Evolutionary conservation across 2,888 invertebrate species (phyloP).

Genomic region (Orchesellides sinensis): DNA sequence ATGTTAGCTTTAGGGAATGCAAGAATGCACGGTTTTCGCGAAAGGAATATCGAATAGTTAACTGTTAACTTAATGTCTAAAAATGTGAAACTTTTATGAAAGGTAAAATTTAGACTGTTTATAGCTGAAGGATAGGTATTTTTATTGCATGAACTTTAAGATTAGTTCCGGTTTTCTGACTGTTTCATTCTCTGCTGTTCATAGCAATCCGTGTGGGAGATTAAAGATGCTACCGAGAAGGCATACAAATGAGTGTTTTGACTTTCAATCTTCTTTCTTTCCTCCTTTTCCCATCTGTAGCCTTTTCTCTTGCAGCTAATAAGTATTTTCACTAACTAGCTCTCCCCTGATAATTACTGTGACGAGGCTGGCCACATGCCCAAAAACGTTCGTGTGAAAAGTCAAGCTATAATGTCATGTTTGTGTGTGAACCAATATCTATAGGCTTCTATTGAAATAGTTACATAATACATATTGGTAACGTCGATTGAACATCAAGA

Average conservation of each 20-base stretch:
- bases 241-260: slow-evolving; percentile 69
- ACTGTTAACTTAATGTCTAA: no score
- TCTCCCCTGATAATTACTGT: slow-evolving; percentile 72
- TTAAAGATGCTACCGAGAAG: slow-evolving; percentile 25
- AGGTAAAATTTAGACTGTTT: no score
- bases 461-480: no score
- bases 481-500: no score
- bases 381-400: slow-evolving; percentile 44
- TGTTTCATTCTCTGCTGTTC: neutral
- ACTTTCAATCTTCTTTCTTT: slow-evolving; percentile 66
- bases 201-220: slow-evolving; percentile 1
- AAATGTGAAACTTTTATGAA: no score
- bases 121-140: no score
- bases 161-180: neutral
- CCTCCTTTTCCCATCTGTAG: neutral
- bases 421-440: no score
- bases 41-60: no score
- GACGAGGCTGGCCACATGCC: slow-evolving; percentile 74
- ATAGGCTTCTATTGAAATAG: no score
- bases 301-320: slow-evolving; percentile 1
- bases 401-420: neutral
- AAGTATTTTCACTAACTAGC: slow-evolving; percentile 31
- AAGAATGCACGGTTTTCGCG: no score
- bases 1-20: no score
- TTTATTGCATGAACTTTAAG: neutral